Evolutionary conservation across 2,797 vertebrate genomes (phyloP), one percentile per base, ranked within the genome.

Genomic region (Podarcis lilfordi): DNA sequence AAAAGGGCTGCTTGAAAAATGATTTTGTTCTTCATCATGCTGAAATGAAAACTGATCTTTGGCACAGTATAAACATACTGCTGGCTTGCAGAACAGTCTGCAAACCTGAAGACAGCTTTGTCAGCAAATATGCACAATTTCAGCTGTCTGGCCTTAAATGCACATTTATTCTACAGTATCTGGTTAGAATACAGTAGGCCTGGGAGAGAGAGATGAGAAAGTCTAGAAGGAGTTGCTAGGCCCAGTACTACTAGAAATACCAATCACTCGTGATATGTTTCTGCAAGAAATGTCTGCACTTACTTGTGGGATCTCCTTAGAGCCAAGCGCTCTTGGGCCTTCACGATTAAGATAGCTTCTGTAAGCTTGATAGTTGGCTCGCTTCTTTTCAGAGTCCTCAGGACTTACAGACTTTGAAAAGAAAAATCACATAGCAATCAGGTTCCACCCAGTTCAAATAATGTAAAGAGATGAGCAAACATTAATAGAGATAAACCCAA

Each of bases 261-360:
- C 19, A 78, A 37, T 23, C 19, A 11, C 5, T 27, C 23, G 15
- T 45, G 11, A 21, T 59, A 29, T 68, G 27, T 66, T 32, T 79
- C 40, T 78, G 6, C 45, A 68, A 61, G 0, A 84, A 74, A 13
- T 4, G 29, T n/a, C 6, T 27, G 19, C 27, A 59, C 86, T 95
- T 89, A 99, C 99, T 96, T 96, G 96, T 3, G 99, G 99, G 87
- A 99, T 98, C 91, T 99, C 98, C 95, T 99, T 99, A 86, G 99
- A 98, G 40, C 99, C 99, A 93, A 99, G 97, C 0, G 99, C 99
- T 94, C 98, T 98, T 0, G 99, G 99, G 71, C 99, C 99, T 76
- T 99, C 99, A n/a, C 99, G 96, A 96, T 98, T 99, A 25, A 99
- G 98, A 94, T 93, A 99, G 96, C 97, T 99, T 87, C 98, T 97